A percentile compares a stretch with the other conserved stretches of the same genome.
phyloP scores from a whole-genome alignment of 2,888 invertebrate genomes.

The Synanthedon myopaeformis region DNA sequence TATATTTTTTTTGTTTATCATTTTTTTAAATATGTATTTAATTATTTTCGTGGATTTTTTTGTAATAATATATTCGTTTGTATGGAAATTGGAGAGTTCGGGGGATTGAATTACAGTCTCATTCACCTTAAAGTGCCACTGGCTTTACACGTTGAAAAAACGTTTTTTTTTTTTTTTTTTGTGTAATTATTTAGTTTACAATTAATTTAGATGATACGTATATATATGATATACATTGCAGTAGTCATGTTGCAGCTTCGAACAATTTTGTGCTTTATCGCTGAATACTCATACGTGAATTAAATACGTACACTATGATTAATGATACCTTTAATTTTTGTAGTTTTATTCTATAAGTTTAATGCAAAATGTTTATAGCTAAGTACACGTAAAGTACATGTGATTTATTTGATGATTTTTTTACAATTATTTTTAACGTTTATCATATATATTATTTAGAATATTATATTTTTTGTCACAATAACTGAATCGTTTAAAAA shows the following conservation, averaged over 20 bases:
- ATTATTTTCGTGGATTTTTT: too few relatives aligned
- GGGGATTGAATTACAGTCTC: conserved; percentile 21
- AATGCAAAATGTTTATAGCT: conserved; percentile 55
- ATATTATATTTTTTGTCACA: too few relatives aligned
- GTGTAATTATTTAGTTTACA: conserved; percentile 28
- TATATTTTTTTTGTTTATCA: too few relatives aligned
- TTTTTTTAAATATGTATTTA: too few relatives aligned
- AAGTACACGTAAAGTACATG: conserved; percentile 68
- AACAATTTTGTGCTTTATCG: conserved; percentile 67
- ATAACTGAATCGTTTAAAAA: too few relatives aligned
- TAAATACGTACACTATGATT: conserved; percentile 43
- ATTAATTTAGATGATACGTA: conserved; percentile 10
- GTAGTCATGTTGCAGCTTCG: conserved; percentile 66
- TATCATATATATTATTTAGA: conserved; percentile 3
- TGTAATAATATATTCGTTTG: too few relatives aligned
- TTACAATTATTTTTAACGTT: conserved; percentile 40
- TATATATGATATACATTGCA: conserved; percentile 31
- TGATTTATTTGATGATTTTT: conserved; percentile 57
- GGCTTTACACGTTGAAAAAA: conserved; percentile 38
- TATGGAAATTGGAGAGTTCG: too few relatives aligned
- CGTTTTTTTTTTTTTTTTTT: too few relatives aligned
- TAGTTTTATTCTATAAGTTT: conserved; percentile 35
- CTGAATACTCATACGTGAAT: conserved; percentile 66
- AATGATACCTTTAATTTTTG: conserved; percentile 39
- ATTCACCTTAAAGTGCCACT: conserved; percentile 61